Evolutionary conservation across 2,888 invertebrate species (phyloP).

Genomic region (Colostygia pectinataria): DNA sequence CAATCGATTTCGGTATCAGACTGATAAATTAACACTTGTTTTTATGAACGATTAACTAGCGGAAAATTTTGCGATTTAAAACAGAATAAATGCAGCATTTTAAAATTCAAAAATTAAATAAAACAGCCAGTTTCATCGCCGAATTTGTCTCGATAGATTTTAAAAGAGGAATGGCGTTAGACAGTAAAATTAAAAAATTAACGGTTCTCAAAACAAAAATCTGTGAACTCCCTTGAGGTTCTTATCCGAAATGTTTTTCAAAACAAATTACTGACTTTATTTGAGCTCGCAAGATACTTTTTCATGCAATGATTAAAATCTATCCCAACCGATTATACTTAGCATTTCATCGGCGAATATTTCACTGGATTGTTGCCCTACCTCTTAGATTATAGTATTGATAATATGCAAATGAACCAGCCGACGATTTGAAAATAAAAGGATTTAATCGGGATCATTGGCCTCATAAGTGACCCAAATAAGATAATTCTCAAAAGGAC

Average conservation of each 20-base stretch:
- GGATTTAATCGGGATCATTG: slow-evolving; percentile 67
- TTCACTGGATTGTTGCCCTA: slow-evolving; percentile 71
- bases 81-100: slow-evolving; percentile 14
- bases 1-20: slow-evolving; percentile 60
- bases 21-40: slow-evolving; percentile 52
- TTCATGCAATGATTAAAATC: slow-evolving; percentile 43
- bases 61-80: slow-evolving; percentile 23
- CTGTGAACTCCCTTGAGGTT: too few relatives aligned
- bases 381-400: slow-evolving; percentile 69
- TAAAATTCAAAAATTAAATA: slow-evolving; percentile 11
- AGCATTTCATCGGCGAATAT: slow-evolving; percentile 72
- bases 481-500: slow-evolving; percentile 65
- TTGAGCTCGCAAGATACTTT: slow-evolving; percentile 42
- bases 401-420: slow-evolving; percentile 76
- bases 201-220: too few relatives aligned
- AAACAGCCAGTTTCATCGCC: not conserved
- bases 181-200: too few relatives aligned
- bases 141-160: too few relatives aligned
- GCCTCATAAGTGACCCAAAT: slow-evolving; percentile 76
- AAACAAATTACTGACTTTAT: slow-evolving; percentile 27
- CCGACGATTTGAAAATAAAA: slow-evolving; percentile 73
- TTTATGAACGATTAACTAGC: slow-evolving; percentile 28
- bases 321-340: slow-evolving; percentile 58
- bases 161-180: too few relatives aligned
- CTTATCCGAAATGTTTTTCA: slow-evolving; percentile 25